Base-by-base conservation (phyloP, 1,140 invertebrate genomes). In the Saccostrea echinata region DNA sequence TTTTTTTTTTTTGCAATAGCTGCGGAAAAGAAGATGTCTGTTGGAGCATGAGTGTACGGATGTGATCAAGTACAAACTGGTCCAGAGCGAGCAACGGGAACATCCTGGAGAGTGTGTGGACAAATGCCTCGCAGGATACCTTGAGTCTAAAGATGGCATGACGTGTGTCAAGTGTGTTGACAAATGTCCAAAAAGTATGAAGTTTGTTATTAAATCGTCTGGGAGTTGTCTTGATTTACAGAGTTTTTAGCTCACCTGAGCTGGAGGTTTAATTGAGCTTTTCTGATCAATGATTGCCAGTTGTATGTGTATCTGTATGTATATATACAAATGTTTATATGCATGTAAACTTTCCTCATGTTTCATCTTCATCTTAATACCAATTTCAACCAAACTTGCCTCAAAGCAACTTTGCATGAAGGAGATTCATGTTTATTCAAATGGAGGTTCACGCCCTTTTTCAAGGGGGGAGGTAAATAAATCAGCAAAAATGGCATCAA, bases 111-210 rank as follows among this genome's bases (percentile, higher is more conserved):
- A 61, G n/a, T 89, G 88, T 80, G 88, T 86, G 16, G n/a, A 43
- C 8, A 24, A 76, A 13, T 89, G 88, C 61, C 85, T 85, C 3
- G 68, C 81, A 43, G 88, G 85, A 3, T 86, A 76, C 64, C 86
- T 57, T 1, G 80, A 55, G 33, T 53, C 52, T 35, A 27, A 35
- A 3, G 85, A 89, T 18, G 33, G 30, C 2, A 55, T 33, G n/a
- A 86, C 30, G 24, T 89, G 88, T 86, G 71, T 84, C 35, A 84
- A 84, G 55, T 89, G 88, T 86, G 53, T 53, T 64, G 85, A 86
- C n/a, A 57, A 64, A 13, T 89, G 88, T 86, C 85, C 88, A 57
- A 89, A 89, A 89, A 85, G 85, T 89, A 21, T 1, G 83, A 61
- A 18, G 55, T 61, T 61, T 18, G 18, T 61, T 21, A 18, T 21